phyloP scores from a whole-genome alignment of 2,797 vertebrate species.

The Mormyrops boulengeri region DNA sequence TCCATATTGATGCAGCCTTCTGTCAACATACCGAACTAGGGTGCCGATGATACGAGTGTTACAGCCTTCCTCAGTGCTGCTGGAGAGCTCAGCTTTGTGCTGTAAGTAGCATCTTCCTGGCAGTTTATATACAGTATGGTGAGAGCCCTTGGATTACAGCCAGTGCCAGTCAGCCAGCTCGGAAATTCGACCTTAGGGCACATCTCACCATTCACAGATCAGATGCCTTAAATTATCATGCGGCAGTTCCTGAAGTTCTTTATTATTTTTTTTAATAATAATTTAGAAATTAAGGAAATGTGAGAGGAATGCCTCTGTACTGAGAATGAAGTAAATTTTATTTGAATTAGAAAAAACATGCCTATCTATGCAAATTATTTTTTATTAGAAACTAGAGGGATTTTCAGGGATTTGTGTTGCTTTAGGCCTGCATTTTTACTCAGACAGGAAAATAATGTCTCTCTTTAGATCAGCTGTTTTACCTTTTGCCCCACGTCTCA shows the following conservation, averaged over 20 bases:
- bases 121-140: not conserved
- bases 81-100: not conserved
- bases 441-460: not conserved
- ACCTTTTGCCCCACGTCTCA: not conserved
- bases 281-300: constrained; percentile 21
- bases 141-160: not conserved
- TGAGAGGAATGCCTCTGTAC: not conserved
- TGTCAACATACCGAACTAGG: not conserved
- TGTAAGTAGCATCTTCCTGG: not conserved
- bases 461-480: not conserved
- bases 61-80: not conserved
- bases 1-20: not conserved
- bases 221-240: constrained; percentile 30
- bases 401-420: not conserved
- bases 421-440: not conserved
- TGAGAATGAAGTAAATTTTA: not conserved
- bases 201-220: constrained; percentile 29
- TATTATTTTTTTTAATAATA: constrained; percentile 13
- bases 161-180: not conserved
- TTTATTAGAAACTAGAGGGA: not conserved
- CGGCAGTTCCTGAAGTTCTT: not conserved
- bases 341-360: not conserved
- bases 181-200: constrained; percentile 17
- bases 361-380: not conserved
- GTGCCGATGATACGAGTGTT: not conserved